Evolutionary conservation across 2,797 vertebrate genomes (phyloP), one percentile per base, ranked within the genome.

Genomic region (Cirrhinus mrigala): DNA sequence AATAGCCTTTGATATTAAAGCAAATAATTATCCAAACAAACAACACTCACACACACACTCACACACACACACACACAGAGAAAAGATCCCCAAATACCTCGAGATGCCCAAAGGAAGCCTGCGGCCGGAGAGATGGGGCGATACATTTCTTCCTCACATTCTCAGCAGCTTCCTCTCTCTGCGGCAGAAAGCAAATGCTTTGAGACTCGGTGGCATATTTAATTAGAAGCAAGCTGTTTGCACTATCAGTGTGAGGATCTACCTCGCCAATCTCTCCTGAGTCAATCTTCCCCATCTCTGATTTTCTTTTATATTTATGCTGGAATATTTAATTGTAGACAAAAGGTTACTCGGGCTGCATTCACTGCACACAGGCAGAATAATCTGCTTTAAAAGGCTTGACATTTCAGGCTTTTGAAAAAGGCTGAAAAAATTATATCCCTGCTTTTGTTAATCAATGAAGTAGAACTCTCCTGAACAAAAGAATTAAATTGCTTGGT

Each of bases 271-370:
- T 99, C 98, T 99, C 98, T 99, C 96, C 96, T 98, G 97, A 99
- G 98, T 99, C 98, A 99, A 99, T 99, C 98, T 98, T 98, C 97
- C 97, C 97, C 98, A 99, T 99, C 98, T 99, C 98, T 99, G 98
- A 99, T 99, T 99, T 99, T 98, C 98, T 99, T 99, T 99, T 99
- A 99, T 99, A 99, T 99, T 99, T 99, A 99, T 99, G 98, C 98
- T 96, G 97, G 98, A 99, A 99, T 99, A 99, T 99, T 99, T 99
- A 99, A 99, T 99, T 99, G 98, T 99, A 99, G 98, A 99, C 98
- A 99, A 99, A 99, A 99, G 98, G 98, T 99, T 99, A 99, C 97
- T 98, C 97, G 96, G 97, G 98, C 97, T 98, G 97, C 97, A 99
- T 99, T 99, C 98, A 99, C 96, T 94, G 95, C 97, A 97, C 97